Base-by-base conservation (phyloP, 2,113 vertebrate genomes). In the Malurus melanocephalus region DNA sequence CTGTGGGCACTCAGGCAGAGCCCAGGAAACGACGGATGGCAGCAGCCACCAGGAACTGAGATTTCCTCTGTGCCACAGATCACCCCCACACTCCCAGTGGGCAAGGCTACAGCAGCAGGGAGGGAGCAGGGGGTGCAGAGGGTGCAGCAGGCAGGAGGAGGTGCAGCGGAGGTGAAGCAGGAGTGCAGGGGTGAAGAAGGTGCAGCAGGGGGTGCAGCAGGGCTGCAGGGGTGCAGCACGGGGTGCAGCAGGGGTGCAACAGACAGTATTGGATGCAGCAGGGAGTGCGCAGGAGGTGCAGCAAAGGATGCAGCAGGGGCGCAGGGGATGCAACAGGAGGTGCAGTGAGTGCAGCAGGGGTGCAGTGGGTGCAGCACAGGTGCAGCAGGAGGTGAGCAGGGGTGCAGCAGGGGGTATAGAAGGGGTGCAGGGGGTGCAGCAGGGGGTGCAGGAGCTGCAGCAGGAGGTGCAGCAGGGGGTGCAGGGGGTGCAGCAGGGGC, bases 21-120 rank as follows among this genome's bases (percentile, higher is more conserved):
- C 18, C 28, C 49, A 42, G 0, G 0, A 8, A 59, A 27, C 0
- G 1, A 51, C 0, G 4, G 26, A 38, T 2, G 30, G 80, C 61
- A 71, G 14, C 49, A 46, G 5, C 24, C 21, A 24, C 32, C 18
- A 18, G 27, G 40, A 57, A n/a, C 42, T 1, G 45, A 43, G 59
- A 66, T 24, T 35, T 9, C 24, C 45, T 23, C 28, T 46, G 22
- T 35, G 27, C 16, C 67, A 67, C 24, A 26, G 49, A 24, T 48
- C 28, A 60, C 19, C 16, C n/a, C 43, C 9, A 11, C 0, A 1
- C 12, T 38, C 22, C 40, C 32, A 2, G 33, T 11, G 18, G 23
- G 20, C 22, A 6, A 60, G 77, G 55, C 40, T 35, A 33, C 16
- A 1, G 10, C 19, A 32, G 65, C 65, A 59, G 46, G 13, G 26